phyloP scores from a whole-genome alignment of 64 coral and sea anemone genomes.

The Actinia tenebrosa region DNA sequence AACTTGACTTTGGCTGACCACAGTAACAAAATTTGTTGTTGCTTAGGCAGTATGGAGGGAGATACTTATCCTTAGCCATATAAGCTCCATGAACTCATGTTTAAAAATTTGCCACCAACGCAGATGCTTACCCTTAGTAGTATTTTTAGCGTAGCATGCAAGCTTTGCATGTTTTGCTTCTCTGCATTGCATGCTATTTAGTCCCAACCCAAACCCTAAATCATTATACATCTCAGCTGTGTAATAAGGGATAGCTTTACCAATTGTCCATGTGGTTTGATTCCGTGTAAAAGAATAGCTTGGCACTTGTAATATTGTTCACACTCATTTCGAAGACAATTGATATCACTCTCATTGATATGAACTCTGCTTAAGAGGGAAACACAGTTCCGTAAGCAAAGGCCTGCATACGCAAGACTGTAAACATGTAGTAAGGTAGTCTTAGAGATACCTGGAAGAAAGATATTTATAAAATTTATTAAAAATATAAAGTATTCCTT shows the following conservation, averaged over 20 bases:
- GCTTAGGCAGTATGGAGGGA: slow-evolving; percentile 40
- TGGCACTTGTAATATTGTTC: slow-evolving; percentile 64
- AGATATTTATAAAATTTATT: background rate
- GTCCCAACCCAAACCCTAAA: slow-evolving; percentile 31
- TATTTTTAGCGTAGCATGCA: slow-evolving; percentile 29
- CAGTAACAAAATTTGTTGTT: slow-evolving; percentile 42
- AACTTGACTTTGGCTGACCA: slow-evolving; percentile 36
- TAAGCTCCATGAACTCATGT: slow-evolving; percentile 48
- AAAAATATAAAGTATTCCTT: background rate
- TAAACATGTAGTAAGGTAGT: slow-evolving; percentile 34
- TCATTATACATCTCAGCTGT: slow-evolving; percentile 33
- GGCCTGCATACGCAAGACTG: slow-evolving; percentile 63
- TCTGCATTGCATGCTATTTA: slow-evolving; percentile 54
- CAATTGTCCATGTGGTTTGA: slow-evolving; percentile 58
- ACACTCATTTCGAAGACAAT: slow-evolving; percentile 34
- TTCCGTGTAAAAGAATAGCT: slow-evolving; percentile 46
- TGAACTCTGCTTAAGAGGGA: slow-evolving; percentile 61
- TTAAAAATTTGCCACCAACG: slow-evolving; percentile 48
- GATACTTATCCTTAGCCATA: slow-evolving; percentile 53
- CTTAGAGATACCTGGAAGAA: background rate
- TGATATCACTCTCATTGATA: slow-evolving; percentile 48
- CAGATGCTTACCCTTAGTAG: slow-evolving; percentile 18
- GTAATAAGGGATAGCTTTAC: slow-evolving; percentile 30
- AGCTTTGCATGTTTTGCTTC: slow-evolving; percentile 53
- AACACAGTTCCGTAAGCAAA: background rate